Evolutionary conservation across 2,113 vertebrate genomes (phyloP).

Genomic region (Xiphophorus maculatus): DNA sequence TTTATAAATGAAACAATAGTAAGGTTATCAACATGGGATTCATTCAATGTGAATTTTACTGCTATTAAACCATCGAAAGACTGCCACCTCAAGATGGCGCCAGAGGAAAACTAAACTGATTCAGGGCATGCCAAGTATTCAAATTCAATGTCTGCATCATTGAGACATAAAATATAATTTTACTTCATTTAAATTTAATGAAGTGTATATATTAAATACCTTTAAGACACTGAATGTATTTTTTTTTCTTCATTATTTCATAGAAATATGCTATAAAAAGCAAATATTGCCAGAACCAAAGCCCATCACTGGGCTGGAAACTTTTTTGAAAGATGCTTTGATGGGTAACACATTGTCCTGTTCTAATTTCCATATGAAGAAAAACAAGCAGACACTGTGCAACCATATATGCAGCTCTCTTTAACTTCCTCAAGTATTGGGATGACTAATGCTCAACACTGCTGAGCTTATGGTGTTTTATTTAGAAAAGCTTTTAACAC

Average conservation of each 20-base stretch:
- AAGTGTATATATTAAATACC: not conserved
- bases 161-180: not conserved
- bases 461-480: conserved; percentile 66
- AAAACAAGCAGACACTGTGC: not conserved
- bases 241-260: not conserved
- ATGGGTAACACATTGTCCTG: not conserved
- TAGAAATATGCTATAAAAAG: not conserved
- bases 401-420: conserved; percentile 10
- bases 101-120: not conserved
- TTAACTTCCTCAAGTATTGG: conserved; percentile 40
- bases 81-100: not conserved
- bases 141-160: not conserved
- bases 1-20: not conserved
- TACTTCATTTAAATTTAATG: not conserved
- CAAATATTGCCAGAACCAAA: not conserved
- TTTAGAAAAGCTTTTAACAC: conserved; percentile 74
- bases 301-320: not conserved
- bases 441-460: conserved; percentile 36
- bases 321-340: not conserved
- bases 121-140: not conserved
- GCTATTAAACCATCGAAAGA: not conserved
- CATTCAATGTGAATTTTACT: not conserved
- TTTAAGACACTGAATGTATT: not conserved
- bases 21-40: not conserved
- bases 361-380: not conserved